phyloP scores from a whole-genome alignment of 2,888 invertebrate genomes.

The Phania funesta region DNA sequence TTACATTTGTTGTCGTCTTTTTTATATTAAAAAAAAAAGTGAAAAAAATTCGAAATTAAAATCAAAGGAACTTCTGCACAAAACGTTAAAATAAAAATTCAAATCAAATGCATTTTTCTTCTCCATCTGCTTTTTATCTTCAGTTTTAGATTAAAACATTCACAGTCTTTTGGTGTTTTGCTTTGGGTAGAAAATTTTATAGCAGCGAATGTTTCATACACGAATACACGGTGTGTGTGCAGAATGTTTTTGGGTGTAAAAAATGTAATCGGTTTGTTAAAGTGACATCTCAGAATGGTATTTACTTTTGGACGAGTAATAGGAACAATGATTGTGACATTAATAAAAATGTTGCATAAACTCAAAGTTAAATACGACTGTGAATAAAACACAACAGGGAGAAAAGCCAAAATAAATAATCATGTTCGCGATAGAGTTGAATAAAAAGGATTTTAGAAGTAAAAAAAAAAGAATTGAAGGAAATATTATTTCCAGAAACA shows the following conservation, averaged over 20 bases:
- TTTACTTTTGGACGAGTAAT: conserved; percentile 34
- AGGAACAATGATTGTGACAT: conserved; percentile 44
- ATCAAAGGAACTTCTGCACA: not conserved
- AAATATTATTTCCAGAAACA: no score
- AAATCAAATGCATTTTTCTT: conserved; percentile 43
- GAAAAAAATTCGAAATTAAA: not conserved
- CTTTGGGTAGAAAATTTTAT: not conserved
- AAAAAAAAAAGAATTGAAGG: no score
- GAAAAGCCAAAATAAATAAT: no score
- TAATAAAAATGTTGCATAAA: conserved; percentile 47
- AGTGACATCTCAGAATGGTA: conserved; percentile 30
- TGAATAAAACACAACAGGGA: not conserved
- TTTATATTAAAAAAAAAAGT: conserved; percentile 36
- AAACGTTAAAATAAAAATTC: conserved; percentile 18
- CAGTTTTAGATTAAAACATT: conserved; percentile 1
- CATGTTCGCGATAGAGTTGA: no score
- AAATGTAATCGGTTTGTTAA: conserved; percentile 11
- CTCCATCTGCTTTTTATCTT: not conserved
- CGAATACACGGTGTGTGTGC: not conserved
- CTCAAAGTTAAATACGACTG: conserved; percentile 13
- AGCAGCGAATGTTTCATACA: not conserved
- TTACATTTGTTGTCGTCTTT: conserved; percentile 42
- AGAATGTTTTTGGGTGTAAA: not conserved
- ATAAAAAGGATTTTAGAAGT: no score
- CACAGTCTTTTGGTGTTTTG: not conserved